Evolutionary conservation across 37 sponge, comb jelly and placozoan genomes (phyloP).

Genomic region (Chondrosia reniformis): DNA sequence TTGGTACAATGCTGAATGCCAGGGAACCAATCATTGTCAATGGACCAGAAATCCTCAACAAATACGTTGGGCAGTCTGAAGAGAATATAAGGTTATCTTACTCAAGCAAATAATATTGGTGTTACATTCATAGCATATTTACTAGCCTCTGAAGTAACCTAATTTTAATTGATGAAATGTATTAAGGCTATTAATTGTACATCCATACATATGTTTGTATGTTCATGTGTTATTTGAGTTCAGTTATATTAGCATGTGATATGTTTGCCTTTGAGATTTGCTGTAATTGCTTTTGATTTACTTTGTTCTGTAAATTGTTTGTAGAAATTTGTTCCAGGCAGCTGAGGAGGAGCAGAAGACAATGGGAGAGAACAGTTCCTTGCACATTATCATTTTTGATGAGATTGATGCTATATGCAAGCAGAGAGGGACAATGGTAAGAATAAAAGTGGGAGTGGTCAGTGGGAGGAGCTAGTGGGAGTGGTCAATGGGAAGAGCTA

Average conservation of each 20-base stretch:
- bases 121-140: neutral
- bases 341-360: slow-evolving; percentile 97
- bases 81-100: slow-evolving; percentile 96
- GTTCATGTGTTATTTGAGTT: too few species aligned
- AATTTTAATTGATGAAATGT: neutral
- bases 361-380: slow-evolving; percentile 82
- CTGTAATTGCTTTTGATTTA: too few species aligned
- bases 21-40: slow-evolving; percentile 92
- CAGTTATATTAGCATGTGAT: too few species aligned
- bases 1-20: slow-evolving; percentile 98
- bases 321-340: slow-evolving; percentile 79
- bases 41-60: slow-evolving; percentile 97
- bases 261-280: too few species aligned
- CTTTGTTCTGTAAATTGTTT: too few species aligned
- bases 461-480: too few species aligned
- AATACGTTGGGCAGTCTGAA: slow-evolving; percentile 98
- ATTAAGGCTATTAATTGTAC: too few species aligned
- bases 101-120: too few species aligned
- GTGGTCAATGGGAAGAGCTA: too few species aligned
- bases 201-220: too few species aligned
- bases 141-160: neutral
- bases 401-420: slow-evolving; percentile 99
- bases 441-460: neutral
- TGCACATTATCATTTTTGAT: slow-evolving; percentile 99
- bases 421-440: slow-evolving; percentile 84